Base-by-base conservation (phyloP, 2,113 vertebrate species). In the Choloepus hoffmanni region DNA sequence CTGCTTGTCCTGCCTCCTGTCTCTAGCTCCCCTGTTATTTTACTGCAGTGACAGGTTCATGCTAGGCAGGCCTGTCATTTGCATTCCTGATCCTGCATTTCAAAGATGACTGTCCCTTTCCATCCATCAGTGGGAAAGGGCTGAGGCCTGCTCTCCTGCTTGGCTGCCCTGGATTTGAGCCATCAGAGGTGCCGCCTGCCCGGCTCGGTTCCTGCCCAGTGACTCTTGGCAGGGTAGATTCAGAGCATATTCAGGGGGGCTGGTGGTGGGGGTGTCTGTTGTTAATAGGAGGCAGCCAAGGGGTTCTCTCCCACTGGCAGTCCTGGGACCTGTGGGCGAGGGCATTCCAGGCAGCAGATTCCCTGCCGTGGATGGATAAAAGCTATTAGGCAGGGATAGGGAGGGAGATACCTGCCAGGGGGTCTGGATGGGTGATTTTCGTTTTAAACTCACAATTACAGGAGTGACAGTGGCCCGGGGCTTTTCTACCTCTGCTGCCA, bases 1-100 rank as follows among this genome's bases (percentile, higher is more conserved):
- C 78, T 65, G 16, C 19, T 7, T 24, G 30, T 24, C 55, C 70
- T 79, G 90, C 3, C 62, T 13, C 24, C 28, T 18, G 48, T 83
- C 50, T 95, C 84, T 45, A 16, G 0, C 2, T 28, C 40, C 26
- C 91, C 43, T 12, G 30, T 76, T 24, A 23, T 7, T 0, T 95
- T 92, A 50, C 86, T 63, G 48, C 12, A 0, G 48, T 83, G 87
- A 92, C 60, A 89, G 84, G 0, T 0, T 67, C 50, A 30, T 65
- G 48, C 85, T 77, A 81, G 78, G 23, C 19, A 88, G 50, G 30
- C 11, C 68, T 90, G 67, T 79, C 48, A 6, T 26, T 55, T 67
- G 65, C 33, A 53, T 48, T 63, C 58, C 48, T 33, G 16, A 81
- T 76, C 95, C 94, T 96, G n/a, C 48, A 33, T 55, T 76, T 90